These are phyloP conservation scores for Ginglymostoma cirratum DNA, from an alignment of 2,113 vertebrate species.

Conservation along the genomic window DNA sequence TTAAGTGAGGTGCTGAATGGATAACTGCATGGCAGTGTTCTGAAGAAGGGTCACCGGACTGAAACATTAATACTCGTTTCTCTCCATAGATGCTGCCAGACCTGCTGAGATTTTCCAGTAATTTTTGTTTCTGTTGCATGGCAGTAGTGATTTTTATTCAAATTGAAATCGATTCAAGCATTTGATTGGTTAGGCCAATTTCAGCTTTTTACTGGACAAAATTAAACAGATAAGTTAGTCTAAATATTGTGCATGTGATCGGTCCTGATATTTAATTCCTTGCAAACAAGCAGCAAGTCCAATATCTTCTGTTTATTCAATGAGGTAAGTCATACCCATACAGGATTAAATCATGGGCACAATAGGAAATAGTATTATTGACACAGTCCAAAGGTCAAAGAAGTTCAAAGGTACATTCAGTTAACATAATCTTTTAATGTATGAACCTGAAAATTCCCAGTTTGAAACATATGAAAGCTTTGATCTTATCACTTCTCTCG, in stretches of 20 bases:
- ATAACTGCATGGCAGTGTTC: too few relatives aligned
- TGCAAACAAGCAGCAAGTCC: neutral
- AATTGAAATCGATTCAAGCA: neutral
- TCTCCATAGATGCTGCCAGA: too few relatives aligned
- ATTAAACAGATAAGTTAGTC: neutral
- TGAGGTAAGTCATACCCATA: neutral
- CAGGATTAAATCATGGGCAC: neutral
- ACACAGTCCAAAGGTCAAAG: neutral
- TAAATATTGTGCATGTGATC: neutral
- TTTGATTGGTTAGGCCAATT: neutral
- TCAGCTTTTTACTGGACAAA: neutral
- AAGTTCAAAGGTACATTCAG: neutral
- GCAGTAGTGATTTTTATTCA: neutral
- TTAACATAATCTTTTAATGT: neutral
- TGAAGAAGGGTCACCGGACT: too few relatives aligned
- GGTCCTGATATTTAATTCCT: neutral
- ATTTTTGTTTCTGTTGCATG: too few relatives aligned
- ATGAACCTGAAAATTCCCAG: neutral
- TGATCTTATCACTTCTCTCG: neutral
- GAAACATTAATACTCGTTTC: too few relatives aligned
- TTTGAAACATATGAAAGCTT: neutral
- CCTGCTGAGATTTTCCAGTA: too few relatives aligned
- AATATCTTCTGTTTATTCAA: neutral
- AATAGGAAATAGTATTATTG: neutral
- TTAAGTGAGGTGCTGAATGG: slow-evolving; percentile 5